Base-by-base conservation (phyloP, 2,113 vertebrate species). In the Nannobrachium achirus region DNA sequence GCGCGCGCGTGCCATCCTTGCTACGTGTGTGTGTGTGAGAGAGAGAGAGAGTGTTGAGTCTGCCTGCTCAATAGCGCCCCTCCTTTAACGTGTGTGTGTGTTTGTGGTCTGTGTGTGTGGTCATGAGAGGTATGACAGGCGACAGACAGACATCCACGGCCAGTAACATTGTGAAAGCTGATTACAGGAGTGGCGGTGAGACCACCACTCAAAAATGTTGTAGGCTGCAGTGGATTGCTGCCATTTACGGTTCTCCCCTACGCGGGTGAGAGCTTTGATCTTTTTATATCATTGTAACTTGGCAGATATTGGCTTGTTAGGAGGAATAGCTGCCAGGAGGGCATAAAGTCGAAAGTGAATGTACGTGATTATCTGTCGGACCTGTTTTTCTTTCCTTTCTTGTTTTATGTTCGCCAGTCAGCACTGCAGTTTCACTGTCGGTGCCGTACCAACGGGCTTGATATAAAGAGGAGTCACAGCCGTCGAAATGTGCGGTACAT, bases 211-310 rank as follows among this genome's bases (percentile, higher is more conserved):
- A 62, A 25, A 60, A 51, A 55, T 41, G 63, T 60, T 63, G 46
- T 57, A 49, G 39, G 55, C 38, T 55, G 44, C 42, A 45, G 52
- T 33, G 10, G 65, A 71, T 80, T 73, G 72, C 69, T 78, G 71
- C 64, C 59, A 58, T 78, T 78, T 81, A 71, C 69, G 68, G 77
- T 69, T 58, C 15, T 11, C 13, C 11, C 11, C 2, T 62, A 16
- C 69, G 13, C 71, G 53, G 53, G 73, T 5, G 11, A 44, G 3
- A 33, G n/a, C 72, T 76, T 65, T 75, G 44, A 74, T 74, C 56
- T 84, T 72, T 82, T 76, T 69, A 72, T 65, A 74, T 48, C 16
- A 50, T 73, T 76, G 70, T 33, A 72, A 64, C 57, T 68, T 76
- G 71, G 71, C 71, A 77, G 15, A 72, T 46, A 44, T 56, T 55